A percentile compares a stretch with the other conserved stretches of the same genome.
Evolutionary conservation across 2,797 vertebrate genomes (phyloP).

Genomic region (Cyclura pinguis): DNA sequence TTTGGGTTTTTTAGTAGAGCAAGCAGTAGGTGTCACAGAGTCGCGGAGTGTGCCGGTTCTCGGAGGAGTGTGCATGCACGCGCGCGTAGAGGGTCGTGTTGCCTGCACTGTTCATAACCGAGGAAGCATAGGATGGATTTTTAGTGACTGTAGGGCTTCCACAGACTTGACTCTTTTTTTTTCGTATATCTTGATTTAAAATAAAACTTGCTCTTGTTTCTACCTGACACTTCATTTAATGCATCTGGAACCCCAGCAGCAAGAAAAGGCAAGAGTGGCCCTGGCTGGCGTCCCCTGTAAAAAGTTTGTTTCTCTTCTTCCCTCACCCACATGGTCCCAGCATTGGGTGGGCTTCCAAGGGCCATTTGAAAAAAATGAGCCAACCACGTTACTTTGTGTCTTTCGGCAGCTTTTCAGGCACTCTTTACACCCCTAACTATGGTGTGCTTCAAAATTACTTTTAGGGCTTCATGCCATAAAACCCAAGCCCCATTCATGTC

Average conservation of each 20-base stretch:
- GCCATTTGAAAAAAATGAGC: neutral
- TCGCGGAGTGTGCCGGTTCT: neutral
- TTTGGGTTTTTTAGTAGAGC: neutral
- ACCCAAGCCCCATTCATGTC: neutral
- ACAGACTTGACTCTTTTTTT: neutral
- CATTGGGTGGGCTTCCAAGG: neutral
- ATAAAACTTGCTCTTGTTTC: neutral
- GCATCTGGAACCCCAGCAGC: neutral
- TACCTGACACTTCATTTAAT: neutral
- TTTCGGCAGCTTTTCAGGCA: too few relatives aligned
- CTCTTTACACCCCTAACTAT: too few relatives aligned
- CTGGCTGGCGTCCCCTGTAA: neutral
- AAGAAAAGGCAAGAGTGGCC: neutral
- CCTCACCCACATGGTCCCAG: neutral
- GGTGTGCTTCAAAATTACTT: neutral
- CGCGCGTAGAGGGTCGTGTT: neutral
- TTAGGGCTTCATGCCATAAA: neutral
- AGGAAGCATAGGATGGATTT: neutral
- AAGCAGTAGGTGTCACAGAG: fast-evolving
- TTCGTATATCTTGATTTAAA: neutral
- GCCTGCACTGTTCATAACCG: neutral
- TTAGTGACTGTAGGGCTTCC: neutral
- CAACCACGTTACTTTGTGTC: too few relatives aligned
- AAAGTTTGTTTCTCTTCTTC: neutral
- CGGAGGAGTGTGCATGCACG: neutral